Evolutionary conservation across 2,113 vertebrate genomes (phyloP).

Genomic region (Aleadryas rufinucha): DNA sequence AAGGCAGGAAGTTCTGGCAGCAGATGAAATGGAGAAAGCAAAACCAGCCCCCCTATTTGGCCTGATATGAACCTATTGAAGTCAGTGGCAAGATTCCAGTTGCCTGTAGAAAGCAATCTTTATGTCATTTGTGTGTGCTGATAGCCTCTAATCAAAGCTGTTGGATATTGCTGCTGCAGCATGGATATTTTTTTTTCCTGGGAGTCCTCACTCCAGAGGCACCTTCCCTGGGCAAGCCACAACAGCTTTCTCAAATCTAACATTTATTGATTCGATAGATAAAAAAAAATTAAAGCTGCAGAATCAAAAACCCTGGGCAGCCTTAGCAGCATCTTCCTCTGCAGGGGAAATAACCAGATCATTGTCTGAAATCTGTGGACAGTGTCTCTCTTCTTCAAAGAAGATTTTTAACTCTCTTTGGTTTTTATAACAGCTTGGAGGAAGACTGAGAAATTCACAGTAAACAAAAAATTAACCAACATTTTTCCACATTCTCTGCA

Average conservation of each 20-base stretch:
- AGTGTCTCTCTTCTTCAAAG: neutral
- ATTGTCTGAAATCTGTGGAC: neutral
- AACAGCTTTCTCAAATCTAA: neutral
- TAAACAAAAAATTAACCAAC: neutral
- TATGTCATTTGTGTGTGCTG: neutral
- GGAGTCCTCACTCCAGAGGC: neutral
- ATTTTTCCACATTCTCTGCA: neutral
- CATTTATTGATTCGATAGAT: neutral
- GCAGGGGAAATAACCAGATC: neutral
- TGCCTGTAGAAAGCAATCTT: neutral
- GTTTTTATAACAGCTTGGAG: neutral
- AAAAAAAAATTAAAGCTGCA: neutral
- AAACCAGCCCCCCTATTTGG: neutral
- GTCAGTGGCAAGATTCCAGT: neutral
- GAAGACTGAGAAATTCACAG: neutral
- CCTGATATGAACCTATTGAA: conserved; percentile 3
- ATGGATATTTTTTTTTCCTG: neutral
- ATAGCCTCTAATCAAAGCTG: neutral
- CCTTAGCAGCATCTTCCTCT: neutral
- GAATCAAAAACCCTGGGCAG: neutral
- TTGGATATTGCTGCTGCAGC: neutral
- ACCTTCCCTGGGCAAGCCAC: neutral
- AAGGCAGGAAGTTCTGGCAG: conserved; percentile 32
- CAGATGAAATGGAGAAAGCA: conserved; percentile 13
- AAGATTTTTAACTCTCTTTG: neutral